Evolutionary conservation across 2,113 vertebrate genomes (phyloP).

Genomic region (Poeciliopsis retropinna): DNA sequence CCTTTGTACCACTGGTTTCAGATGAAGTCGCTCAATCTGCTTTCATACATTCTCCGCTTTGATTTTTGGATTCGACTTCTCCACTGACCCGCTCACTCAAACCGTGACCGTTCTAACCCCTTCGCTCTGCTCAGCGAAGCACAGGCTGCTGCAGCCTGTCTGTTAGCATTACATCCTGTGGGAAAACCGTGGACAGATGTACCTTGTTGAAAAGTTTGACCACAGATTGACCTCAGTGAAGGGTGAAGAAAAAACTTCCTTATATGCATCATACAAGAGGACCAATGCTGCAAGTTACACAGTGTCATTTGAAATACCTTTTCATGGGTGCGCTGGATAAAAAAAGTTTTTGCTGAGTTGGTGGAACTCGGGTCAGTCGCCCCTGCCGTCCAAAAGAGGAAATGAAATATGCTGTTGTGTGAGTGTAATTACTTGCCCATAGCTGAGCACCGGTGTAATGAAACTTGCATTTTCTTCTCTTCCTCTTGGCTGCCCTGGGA

Average conservation of each 20-base stretch:
- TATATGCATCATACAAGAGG: constrained; percentile 2
- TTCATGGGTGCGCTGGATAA: constrained; percentile 30
- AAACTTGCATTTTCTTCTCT: constrained; percentile 49
- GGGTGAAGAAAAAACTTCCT: constrained; percentile 11
- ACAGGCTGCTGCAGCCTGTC: constrained; percentile 4
- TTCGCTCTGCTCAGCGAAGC: background rate
- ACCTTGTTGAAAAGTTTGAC: constrained; percentile 24
- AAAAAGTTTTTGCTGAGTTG: constrained; percentile 34
- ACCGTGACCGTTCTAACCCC: constrained; percentile 25
- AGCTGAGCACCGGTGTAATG: constrained; percentile 60
- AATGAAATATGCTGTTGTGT: constrained; percentile 36
- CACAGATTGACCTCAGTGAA: constrained; percentile 18
- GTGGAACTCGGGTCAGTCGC: constrained; percentile 36
- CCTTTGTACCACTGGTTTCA: background rate
- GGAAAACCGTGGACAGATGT: constrained; percentile 1
- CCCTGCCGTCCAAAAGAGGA: constrained; percentile 16
- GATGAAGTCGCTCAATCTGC: constrained; percentile 2
- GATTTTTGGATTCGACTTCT: constrained; percentile 16
- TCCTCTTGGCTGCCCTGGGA: constrained; percentile 33
- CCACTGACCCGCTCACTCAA: background rate
- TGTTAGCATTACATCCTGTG: constrained; percentile 11
- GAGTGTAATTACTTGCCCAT: constrained; percentile 65
- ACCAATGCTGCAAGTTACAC: constrained; percentile 8
- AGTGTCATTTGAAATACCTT: constrained; percentile 33
- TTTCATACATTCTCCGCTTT: background rate